A percentile compares a stretch with the other conserved stretches of the same genome.
Evolutionary conservation across 2,113 vertebrate species (phyloP).

Genomic region (Dinomys branickii): DNA sequence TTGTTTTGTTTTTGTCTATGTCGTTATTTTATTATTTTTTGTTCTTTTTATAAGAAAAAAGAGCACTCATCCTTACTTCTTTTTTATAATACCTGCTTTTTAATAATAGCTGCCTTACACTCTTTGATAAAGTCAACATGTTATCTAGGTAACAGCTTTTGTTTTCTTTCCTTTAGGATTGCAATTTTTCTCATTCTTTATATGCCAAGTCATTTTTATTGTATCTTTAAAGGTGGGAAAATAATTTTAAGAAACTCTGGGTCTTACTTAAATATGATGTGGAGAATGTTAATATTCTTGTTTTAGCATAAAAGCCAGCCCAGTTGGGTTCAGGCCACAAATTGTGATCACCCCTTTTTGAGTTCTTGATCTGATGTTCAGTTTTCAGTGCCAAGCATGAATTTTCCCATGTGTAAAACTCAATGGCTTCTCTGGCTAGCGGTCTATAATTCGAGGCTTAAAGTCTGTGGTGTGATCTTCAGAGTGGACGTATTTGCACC

Average conservation of each 20-base stretch:
- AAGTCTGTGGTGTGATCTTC: not conserved
- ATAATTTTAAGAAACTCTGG: not conserved
- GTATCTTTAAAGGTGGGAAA: slow-evolving; percentile 33
- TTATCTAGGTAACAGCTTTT: not conserved
- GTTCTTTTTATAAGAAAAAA: no score
- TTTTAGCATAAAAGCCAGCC: not conserved
- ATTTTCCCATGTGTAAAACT: not conserved
- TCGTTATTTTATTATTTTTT: no score
- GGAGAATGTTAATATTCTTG: slow-evolving; percentile 6
- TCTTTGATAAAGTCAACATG: slow-evolving; percentile 8
- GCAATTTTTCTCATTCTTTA: slow-evolving; percentile 11
- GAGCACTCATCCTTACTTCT: not conserved
- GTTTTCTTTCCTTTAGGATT: slow-evolving; percentile 23
- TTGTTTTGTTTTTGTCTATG: no score
- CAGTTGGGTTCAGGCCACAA: not conserved
- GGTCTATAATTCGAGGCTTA: not conserved
- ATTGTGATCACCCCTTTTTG: slow-evolving; percentile 21
- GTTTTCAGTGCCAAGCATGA: slow-evolving; percentile 2
- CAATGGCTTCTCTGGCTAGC: not conserved
- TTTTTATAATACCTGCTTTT: not conserved
- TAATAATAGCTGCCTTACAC: not conserved
- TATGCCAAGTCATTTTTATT: slow-evolving; percentile 15
- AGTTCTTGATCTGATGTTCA: not conserved
- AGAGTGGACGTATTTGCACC: not conserved
- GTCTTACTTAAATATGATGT: slow-evolving; percentile 32